phyloP scores from a whole-genome alignment of 2,888 invertebrate species.

The Antheraea assamensis region DNA sequence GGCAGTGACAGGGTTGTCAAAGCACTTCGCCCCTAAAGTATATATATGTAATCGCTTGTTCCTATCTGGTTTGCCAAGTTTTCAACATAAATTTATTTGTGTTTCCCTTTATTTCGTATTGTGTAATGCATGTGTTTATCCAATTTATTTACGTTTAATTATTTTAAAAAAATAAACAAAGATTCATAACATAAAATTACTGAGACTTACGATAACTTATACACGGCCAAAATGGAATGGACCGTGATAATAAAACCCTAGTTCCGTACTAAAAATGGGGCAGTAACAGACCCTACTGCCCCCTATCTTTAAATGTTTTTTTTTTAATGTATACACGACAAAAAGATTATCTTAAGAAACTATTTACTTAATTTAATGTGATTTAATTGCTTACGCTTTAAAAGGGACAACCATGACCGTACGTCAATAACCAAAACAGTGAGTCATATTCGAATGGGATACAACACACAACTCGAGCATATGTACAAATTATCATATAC shows the following conservation, averaged over 20 bases:
- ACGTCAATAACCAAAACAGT: conserved; percentile 8
- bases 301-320: no score
- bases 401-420: not conserved
- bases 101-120: not conserved
- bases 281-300: not conserved
- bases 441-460: conserved; percentile 5
- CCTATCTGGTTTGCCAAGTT: conserved; percentile 7
- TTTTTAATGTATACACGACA: not conserved
- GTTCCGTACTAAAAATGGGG: not conserved
- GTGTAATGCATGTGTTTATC: not conserved
- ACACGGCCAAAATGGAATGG: no score
- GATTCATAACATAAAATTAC: not conserved
- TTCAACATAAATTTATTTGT: not conserved
- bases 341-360: not conserved
- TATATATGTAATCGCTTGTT: conserved; percentile 1
- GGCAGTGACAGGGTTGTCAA: conserved; percentile 16
- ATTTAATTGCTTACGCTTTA: not conserved
- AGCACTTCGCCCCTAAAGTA: not conserved
- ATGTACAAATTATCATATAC: conserved; percentile 2
- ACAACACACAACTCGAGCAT: conserved; percentile 3
- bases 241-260: not conserved
- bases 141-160: not conserved
- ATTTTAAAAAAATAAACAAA: not conserved
- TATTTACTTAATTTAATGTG: not conserved
- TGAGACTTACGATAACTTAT: not conserved